Base-by-base conservation (phyloP, 1,140 invertebrate species). In the Gryon sp. region DNA sequence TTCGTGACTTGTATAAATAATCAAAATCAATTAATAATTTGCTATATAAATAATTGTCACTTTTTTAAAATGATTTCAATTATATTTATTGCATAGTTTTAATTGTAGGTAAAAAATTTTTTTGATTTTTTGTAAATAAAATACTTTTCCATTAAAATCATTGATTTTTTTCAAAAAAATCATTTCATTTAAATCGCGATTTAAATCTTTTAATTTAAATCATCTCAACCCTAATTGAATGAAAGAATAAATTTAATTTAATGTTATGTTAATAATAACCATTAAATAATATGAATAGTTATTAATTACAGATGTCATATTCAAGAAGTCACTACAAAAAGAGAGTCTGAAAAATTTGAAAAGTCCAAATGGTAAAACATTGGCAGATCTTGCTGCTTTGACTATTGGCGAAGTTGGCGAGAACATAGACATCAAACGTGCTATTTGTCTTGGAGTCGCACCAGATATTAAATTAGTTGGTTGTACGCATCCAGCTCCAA, bases 371-470 rank as follows among this genome's bases (percentile, higher is more conserved):
- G 93, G 93, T 2, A 94, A 94, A 83, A 90, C 90, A 1, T 82
- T 98, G 11, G 92, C 90, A 1, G 97, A 98, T 89, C 90, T 94
- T 76, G 88, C 95, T 34, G 97, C 95, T 0, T 84, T 97, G 36
- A 90, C 93, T 8, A 96, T 98, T 81, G 96, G 96, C 1, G 91
- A 88, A 40, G 88, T 99, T 4, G 96, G 97, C 9, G 97, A 99
- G 89, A 98, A 98, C 87, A 94, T 97, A 32, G 86, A 90, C n/a
- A 84, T 97, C 14, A 90, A 92, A 36, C 89, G 96, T 46, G 96
- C 94, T 0, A 87, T 95, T 1, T 94, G 92, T 81, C 91, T 95
- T 79, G 93, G 91, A 83, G 90, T 91, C 0, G 89, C 90, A 65
- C 70, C 83, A 15, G 89, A 90, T 48, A 87, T 93, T 32, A 85